Evolutionary conservation across 2,888 invertebrate genomes (phyloP), one percentile per base, ranked within the genome.

Genomic region (Diogma glabrata): DNA sequence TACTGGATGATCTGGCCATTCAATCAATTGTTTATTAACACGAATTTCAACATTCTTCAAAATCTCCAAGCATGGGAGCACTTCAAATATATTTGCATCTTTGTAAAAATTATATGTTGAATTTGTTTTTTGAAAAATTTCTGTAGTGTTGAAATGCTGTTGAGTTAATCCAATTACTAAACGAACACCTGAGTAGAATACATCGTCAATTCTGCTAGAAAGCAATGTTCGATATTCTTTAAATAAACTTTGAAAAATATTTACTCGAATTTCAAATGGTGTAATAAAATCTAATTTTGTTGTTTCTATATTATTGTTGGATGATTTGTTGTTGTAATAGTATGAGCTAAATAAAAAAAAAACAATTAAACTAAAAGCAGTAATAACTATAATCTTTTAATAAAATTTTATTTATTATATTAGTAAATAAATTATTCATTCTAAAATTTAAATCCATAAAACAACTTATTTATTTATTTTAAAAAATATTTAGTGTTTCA

Each of bases 1-100:
- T 0, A 87, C 84, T 0, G 95, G 93, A 72, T 95, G 90, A 56
- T 90, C 91, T 0, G 93, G 88, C 88, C 91, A 95, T 58, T 89
- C 81, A 0, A 73, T 70, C 24, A 90, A 69, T 47, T 94, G 69
- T 45, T 77, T 74, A 9, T 72, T 66, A 1, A 86, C 78, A 47
- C 77, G 75, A 2, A 67, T 64, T 54, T 75, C 74, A n/a, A 93
- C 76, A 52, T 72, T 72, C 10, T 78, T 74, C 52, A 95, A 67
- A 6, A 91, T 67, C 2, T 83, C 79, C 9, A 79, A 72, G 60
- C 90, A 87, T 47, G 79, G 76, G 50, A 78, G 77, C 0, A 84
- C 82, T 70, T 93, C 89, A 0, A 79, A 72, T 0, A 91, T 78
- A 69, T 91, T 88, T 0, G 88, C 68, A 57, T 91, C 88, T 56